phyloP scores from a whole-genome alignment of 2,113 vertebrate genomes.

The Pangasianodon hypophthalmus region DNA sequence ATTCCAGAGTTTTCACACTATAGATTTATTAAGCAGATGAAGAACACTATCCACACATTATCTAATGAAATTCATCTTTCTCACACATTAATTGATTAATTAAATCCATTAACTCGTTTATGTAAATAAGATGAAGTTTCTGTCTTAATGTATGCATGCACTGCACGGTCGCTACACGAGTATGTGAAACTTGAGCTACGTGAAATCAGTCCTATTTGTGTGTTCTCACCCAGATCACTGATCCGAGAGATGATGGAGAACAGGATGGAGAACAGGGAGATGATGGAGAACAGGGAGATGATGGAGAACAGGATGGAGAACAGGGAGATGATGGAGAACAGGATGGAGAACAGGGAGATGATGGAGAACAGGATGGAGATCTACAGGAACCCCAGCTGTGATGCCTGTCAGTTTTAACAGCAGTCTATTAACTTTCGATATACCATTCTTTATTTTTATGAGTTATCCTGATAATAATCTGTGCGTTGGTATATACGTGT shows the following conservation, averaged over 20 bases:
- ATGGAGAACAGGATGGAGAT: conserved; percentile 53
- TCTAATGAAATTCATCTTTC: neutral
- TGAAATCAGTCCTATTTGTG: neutral
- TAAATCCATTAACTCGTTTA: neutral
- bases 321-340: no score
- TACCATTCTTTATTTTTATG: no score
- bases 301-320: conserved; percentile 51
- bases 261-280: neutral
- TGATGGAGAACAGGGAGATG: no score
- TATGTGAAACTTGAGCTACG: no score
- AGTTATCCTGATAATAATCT: no score
- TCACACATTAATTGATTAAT: neutral
- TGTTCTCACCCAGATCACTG: neutral
- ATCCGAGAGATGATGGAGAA: neutral
- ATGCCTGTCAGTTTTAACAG: neutral
- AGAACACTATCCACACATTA: neutral
- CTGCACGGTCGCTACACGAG: no score
- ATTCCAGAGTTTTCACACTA: no score
- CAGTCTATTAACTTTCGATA: neutral
- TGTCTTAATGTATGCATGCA: no score
- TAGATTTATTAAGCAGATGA: no score
- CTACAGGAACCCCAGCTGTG: conserved; percentile 75
- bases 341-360: neutral
- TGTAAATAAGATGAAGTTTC: neutral
- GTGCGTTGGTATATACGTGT: no score